A percentile compares a stretch with the other conserved stretches of the same genome.
phyloP scores from a whole-genome alignment of 1,140 invertebrate genomes.

The Pissodes strobi region DNA sequence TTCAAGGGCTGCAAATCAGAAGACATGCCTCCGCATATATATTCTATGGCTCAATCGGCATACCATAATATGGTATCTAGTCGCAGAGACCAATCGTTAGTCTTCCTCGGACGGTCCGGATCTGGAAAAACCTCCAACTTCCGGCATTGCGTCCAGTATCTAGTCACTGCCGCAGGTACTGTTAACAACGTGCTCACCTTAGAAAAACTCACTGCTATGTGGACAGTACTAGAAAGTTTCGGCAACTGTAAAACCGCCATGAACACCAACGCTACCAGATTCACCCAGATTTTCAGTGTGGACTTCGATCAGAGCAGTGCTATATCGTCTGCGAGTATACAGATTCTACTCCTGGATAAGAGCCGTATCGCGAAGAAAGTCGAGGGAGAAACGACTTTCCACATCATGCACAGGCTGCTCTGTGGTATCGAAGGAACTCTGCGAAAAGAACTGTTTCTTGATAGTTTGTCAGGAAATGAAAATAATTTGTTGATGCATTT shows the following conservation, averaged over 20 bases:
- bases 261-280: constrained; percentile 86
- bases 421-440: constrained; percentile 77
- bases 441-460: constrained; percentile 81
- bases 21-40: constrained; percentile 95
- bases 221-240: constrained; percentile 85
- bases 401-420: constrained; percentile 81
- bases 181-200: constrained; percentile 73
- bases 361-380: constrained; percentile 71
- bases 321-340: constrained; percentile 85
- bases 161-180: constrained; percentile 77
- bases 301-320: constrained; percentile 92
- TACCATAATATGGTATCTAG: constrained; percentile 85
- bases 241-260: constrained; percentile 81
- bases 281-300: constrained; percentile 84
- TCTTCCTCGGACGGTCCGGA: constrained; percentile 84
- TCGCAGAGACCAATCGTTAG: constrained; percentile 84
- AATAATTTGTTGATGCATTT: constrained; percentile 80
- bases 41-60: constrained; percentile 87
- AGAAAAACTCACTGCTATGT: constrained; percentile 82
- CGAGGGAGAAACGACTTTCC: constrained; percentile 76
- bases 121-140: constrained; percentile 89
- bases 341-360: constrained; percentile 76
- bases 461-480: constrained; percentile 72
- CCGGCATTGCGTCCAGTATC: constrained; percentile 83
- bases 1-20: constrained; percentile 90